Evolutionary conservation across 2,888 invertebrate genomes (phyloP).

Genomic region (Boloria selene): DNA sequence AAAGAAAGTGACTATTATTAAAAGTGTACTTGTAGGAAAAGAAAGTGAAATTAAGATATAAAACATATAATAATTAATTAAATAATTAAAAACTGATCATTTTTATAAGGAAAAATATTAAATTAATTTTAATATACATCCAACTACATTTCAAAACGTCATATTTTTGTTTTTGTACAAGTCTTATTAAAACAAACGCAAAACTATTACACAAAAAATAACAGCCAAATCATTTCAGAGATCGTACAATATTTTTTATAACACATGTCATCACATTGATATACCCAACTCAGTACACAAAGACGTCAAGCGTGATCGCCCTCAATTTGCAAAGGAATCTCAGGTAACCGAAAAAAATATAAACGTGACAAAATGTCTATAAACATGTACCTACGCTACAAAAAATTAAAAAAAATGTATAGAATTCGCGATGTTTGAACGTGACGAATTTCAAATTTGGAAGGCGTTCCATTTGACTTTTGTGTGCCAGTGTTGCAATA

Average conservation of each 20-base stretch:
- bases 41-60: slow-evolving; percentile 12
- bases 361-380: slow-evolving; percentile 81
- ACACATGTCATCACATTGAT: slow-evolving; percentile 71
- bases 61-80: not conserved
- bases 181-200: slow-evolving; percentile 30
- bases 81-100: not conserved
- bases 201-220: slow-evolving; percentile 11
- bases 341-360: slow-evolving; percentile 74
- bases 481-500: slow-evolving; percentile 64
- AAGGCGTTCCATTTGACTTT: slow-evolving; percentile 75
- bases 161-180: slow-evolving; percentile 7
- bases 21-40: not conserved
- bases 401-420: slow-evolving; percentile 55
- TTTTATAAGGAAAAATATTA: too few species aligned
- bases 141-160: not conserved
- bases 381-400: slow-evolving; percentile 77
- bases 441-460: slow-evolving; percentile 71
- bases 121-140: too few species aligned
- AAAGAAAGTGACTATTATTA: slow-evolving; percentile 59
- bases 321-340: slow-evolving; percentile 68
- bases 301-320: slow-evolving; percentile 58
- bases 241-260: slow-evolving; percentile 50
- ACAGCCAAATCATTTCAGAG: slow-evolving; percentile 18
- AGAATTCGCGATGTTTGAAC: slow-evolving; percentile 54
- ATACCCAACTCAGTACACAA: slow-evolving; percentile 59